phyloP scores from a whole-genome alignment of 1,140 invertebrate genomes.

The Pygmarrhopalites habei region DNA sequence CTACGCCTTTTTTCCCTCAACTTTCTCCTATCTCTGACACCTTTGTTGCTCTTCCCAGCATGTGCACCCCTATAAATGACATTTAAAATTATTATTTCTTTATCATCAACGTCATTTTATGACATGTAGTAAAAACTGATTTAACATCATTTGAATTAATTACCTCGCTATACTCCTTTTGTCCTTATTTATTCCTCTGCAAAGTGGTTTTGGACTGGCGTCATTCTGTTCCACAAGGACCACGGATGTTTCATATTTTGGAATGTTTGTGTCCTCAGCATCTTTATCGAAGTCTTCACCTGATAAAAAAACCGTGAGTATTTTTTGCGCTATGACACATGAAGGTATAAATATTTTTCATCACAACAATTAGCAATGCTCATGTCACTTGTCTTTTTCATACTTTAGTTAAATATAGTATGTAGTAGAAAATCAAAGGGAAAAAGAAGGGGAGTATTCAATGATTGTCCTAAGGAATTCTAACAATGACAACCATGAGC shows the following conservation, averaged over 20 bases:
- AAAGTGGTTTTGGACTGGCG: conserved; percentile 48
- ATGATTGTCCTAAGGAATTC: too few relatives aligned
- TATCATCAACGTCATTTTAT: too few relatives aligned
- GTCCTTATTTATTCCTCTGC: conserved; percentile 44
- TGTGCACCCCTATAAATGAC: conserved; percentile 47
- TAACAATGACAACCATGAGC: too few relatives aligned
- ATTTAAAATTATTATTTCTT: conserved; percentile 9
- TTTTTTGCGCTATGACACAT: conserved; percentile 17
- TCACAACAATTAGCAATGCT: not conserved
- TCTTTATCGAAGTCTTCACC: conserved; percentile 32
- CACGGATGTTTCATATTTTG: conserved; percentile 34
- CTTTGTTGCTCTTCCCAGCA: conserved; percentile 38
- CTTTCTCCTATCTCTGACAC: conserved; percentile 52
- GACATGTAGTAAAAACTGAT: too few relatives aligned
- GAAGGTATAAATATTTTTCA: not conserved
- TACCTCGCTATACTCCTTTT: conserved; percentile 43
- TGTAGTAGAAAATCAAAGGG: too few relatives aligned
- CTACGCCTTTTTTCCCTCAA: conserved; percentile 56
- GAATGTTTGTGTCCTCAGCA: conserved; percentile 28
- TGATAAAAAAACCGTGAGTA: too few relatives aligned
- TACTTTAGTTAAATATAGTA: not conserved
- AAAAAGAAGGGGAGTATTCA: too few relatives aligned
- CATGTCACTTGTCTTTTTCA: not conserved
- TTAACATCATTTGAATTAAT: conserved; percentile 8
- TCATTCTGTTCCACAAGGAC: conserved; percentile 46